Evolutionary conservation across 2,113 vertebrate genomes (phyloP).

Genomic region (Dipodomys merriami): DNA sequence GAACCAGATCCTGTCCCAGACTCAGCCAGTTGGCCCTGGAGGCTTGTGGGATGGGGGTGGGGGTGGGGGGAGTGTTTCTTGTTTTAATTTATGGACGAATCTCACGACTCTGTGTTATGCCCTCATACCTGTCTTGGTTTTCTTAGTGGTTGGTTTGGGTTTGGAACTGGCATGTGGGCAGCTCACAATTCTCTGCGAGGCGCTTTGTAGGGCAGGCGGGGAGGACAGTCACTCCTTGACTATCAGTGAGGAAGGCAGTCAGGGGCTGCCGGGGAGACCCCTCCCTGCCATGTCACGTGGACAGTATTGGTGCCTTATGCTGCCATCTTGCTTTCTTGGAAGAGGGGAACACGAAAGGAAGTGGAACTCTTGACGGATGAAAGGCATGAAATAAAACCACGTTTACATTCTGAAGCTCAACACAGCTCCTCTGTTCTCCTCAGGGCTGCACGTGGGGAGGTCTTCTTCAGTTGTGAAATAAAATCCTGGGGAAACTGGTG

Average conservation of each 20-base stretch:
- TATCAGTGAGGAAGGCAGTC: conserved; percentile 64
- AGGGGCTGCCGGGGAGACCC: conserved; percentile 69
- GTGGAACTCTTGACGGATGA: conserved; percentile 83
- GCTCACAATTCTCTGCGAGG: conserved; percentile 59
- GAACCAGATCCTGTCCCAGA: not conserved
- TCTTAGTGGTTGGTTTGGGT: conserved; percentile 79
- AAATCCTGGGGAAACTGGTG: not conserved
- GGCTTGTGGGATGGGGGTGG: not conserved
- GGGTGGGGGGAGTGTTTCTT: conserved; percentile 10
- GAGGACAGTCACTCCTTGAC: conserved; percentile 74
- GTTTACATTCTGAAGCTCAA: conserved; percentile 87
- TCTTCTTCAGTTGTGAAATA: conserved; percentile 1
- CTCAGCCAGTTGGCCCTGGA: conserved; percentile 63
- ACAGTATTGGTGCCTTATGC: conserved; percentile 85
- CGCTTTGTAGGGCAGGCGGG: no score
- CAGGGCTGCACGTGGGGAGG: not conserved
- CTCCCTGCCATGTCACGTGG: conserved; percentile 74
- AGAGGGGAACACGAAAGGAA: conserved; percentile 61
- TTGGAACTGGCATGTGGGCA: conserved; percentile 54
- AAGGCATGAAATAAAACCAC: conserved; percentile 90
- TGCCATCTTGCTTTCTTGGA: conserved; percentile 81
- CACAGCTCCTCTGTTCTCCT: conserved; percentile 63
- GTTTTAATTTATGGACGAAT: conserved; percentile 89
- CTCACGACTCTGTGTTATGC: conserved; percentile 80
- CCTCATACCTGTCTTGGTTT: not conserved